phyloP scores from a whole-genome alignment of 2,113 vertebrate genomes.

The Calyptommatus sinebrachiatus region DNA sequence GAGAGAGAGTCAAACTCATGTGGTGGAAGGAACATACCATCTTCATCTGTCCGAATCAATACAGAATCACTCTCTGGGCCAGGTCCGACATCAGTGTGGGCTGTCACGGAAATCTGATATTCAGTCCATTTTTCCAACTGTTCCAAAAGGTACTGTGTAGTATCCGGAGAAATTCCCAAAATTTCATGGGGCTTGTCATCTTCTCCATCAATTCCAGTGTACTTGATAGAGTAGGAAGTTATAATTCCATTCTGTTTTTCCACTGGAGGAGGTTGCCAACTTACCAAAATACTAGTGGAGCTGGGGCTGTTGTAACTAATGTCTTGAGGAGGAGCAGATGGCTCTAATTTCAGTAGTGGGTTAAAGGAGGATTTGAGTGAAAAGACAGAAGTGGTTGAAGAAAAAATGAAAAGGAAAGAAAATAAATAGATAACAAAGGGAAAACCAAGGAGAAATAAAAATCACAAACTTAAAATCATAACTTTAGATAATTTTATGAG shows the following conservation, averaged over 20 bases:
- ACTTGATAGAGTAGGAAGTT: slow-evolving; percentile 91
- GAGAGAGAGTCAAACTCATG: slow-evolving; percentile 74
- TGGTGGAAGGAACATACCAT: slow-evolving; percentile 93
- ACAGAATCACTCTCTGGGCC: slow-evolving; percentile 92
- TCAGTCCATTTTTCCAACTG: slow-evolving; percentile 99
- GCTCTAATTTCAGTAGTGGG: slow-evolving; percentile 88
- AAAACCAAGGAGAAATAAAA: slow-evolving; percentile 77
- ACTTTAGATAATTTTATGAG: slow-evolving; percentile 70
- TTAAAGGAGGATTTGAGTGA: slow-evolving; percentile 82
- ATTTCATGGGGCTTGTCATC: slow-evolving; percentile 81
- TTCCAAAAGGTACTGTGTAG: slow-evolving; percentile 92
- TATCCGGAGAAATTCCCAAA: slow-evolving; percentile 86
- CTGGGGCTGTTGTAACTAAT: slow-evolving; percentile 93
- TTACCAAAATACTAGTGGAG: slow-evolving; percentile 98
- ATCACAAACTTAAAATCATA: slow-evolving; percentile 79
- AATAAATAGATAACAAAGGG: slow-evolving; percentile 79
- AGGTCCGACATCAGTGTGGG: slow-evolving; percentile 93
- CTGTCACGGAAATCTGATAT: slow-evolving; percentile 90
- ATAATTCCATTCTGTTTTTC: slow-evolving; percentile 96
- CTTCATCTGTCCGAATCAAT: slow-evolving; percentile 97
- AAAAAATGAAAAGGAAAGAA: slow-evolving; percentile 80
- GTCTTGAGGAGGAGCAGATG: slow-evolving; percentile 94
- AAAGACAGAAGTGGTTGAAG: slow-evolving; percentile 78
- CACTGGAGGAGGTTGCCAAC: slow-evolving; percentile 91
- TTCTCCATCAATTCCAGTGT: slow-evolving; percentile 84